Conservation (phyloP, 2,113 vertebrate genomes). For the Neogobius melanostomus region DNA sequence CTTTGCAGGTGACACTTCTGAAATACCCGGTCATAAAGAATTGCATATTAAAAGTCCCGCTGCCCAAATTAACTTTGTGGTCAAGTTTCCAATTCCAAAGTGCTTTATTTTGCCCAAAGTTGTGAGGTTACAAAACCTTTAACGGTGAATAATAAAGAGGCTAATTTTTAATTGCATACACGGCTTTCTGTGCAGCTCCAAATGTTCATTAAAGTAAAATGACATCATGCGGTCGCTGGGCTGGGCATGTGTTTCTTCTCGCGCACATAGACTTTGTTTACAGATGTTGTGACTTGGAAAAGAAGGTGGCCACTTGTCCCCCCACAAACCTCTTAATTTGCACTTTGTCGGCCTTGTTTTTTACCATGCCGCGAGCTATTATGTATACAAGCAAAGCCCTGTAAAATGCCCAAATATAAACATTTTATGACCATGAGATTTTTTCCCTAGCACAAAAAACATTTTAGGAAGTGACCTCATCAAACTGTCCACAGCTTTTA, state of each 20-base stretch:
- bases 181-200: slow-evolving; percentile 33
- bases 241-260: slow-evolving; percentile 51
- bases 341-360: slow-evolving; percentile 67
- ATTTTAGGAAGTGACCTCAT: slow-evolving; percentile 52
- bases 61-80: neutral
- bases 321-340: slow-evolving; percentile 66
- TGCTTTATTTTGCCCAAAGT: slow-evolving; percentile 7
- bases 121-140: slow-evolving; percentile 21
- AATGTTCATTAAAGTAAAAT: slow-evolving; percentile 49
- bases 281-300: slow-evolving; percentile 63
- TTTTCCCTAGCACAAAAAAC: slow-evolving; percentile 53
- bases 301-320: slow-evolving; percentile 56
- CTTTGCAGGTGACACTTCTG: too few species aligned
- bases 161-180: slow-evolving; percentile 46
- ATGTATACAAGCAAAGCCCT: slow-evolving; percentile 66
- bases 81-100: neutral
- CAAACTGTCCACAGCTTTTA: slow-evolving; percentile 58
- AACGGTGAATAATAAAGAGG: slow-evolving; percentile 35
- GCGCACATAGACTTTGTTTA: slow-evolving; percentile 63
- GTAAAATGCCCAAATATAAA: slow-evolving; percentile 76
- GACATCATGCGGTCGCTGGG: slow-evolving; percentile 61
- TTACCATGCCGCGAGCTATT: slow-evolving; percentile 70
- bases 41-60: neutral
- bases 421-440: slow-evolving; percentile 65
- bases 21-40: neutral